phyloP scores from a whole-genome alignment of 2,113 vertebrate genomes.

The Myanophis thanlyinensis region DNA sequence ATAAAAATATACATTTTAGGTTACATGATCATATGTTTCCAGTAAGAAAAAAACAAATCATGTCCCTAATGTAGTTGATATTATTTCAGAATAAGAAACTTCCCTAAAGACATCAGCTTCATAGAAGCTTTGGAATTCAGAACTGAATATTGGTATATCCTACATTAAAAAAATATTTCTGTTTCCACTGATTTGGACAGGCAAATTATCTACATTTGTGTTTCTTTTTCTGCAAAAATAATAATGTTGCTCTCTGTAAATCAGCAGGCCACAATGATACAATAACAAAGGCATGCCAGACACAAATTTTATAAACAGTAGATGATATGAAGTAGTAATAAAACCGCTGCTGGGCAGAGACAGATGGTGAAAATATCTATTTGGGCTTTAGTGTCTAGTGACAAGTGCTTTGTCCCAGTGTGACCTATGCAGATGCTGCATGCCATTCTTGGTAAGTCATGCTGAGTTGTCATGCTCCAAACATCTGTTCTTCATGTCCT shows the following conservation, averaged over 20 bases:
- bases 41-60: not conserved
- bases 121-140: not conserved
- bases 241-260: not conserved
- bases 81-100: not conserved
- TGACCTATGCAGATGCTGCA: conserved; percentile 22
- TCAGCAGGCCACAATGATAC: not conserved
- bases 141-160: not conserved
- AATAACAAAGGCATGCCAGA: conserved; percentile 4
- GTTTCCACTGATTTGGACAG: not conserved
- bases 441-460: conserved; percentile 10
- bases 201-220: not conserved
- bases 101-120: not conserved
- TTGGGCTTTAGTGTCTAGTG: not conserved
- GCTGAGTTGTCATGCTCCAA: conserved; percentile 14
- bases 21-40: not conserved
- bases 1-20: not conserved
- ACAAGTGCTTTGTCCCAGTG: conserved; percentile 20
- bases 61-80: not conserved
- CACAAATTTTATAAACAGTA: conserved; percentile 20
- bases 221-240: not conserved
- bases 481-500: conserved; percentile 12
- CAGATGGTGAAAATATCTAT: conserved; percentile 10
- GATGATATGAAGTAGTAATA: conserved; percentile 22
- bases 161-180: not conserved
- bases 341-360: conserved; percentile 36